Evolutionary conservation across 2,888 invertebrate species (phyloP).

Genomic region (Dasysyrphus tricinctus): DNA sequence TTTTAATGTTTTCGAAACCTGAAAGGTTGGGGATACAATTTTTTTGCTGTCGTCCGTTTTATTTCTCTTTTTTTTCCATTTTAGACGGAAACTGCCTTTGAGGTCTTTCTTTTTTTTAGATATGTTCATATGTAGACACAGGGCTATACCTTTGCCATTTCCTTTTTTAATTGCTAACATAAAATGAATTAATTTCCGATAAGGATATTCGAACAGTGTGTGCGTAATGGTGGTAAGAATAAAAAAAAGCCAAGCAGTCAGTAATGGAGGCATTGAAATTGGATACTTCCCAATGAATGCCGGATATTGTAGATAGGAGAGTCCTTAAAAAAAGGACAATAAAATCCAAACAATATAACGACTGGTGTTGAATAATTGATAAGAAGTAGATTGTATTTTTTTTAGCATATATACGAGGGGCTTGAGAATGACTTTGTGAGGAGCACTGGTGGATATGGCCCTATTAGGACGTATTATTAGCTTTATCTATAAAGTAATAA

Average conservation of each 20-base stretch:
- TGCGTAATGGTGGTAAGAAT: conserved; percentile 45
- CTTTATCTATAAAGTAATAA: conserved; percentile 2
- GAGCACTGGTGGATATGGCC: not conserved
- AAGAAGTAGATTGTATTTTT: conserved; percentile 51
- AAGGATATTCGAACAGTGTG: conserved; percentile 71
- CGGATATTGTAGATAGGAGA: conserved; percentile 27
- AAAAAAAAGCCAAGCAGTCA: conserved; percentile 16
- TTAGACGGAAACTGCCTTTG: conserved; percentile 21
- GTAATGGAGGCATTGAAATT: conserved; percentile 53
- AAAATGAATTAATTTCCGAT: conserved; percentile 74
- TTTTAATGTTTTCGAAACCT: conserved; percentile 40
- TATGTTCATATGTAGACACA: not conserved
- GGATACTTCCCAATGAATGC: conserved; percentile 49
- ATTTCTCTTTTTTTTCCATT: conserved; percentile 26
- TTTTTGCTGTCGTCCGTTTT: conserved; percentile 20
- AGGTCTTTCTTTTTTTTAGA: conserved; percentile 1
- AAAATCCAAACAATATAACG: conserved; percentile 25
- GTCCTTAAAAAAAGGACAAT: conserved; percentile 36
- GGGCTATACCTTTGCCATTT: conserved; percentile 30
- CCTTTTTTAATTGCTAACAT: conserved; percentile 67
- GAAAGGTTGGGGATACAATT: conserved; percentile 18
- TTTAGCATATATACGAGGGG: not conserved
- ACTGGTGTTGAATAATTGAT: conserved; percentile 67
- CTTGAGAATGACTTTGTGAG: not conserved
- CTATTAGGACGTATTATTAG: conserved; percentile 30